phyloP scores from a whole-genome alignment of 2,888 invertebrate genomes.

The Caenorhabditis plicata region DNA sequence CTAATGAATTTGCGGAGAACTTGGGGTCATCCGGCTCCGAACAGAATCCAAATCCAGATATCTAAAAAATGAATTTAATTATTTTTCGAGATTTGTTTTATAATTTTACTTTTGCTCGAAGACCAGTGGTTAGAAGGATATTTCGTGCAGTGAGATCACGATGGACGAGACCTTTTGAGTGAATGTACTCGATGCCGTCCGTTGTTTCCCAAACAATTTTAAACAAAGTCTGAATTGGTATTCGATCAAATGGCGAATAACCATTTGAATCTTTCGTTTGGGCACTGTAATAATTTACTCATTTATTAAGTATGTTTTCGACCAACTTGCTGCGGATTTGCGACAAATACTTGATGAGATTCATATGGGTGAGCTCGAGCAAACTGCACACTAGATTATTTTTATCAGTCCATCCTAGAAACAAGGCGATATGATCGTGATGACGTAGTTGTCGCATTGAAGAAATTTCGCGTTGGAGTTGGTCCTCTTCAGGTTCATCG shows the following conservation, averaged over 20 bases:
- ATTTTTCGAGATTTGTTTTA: no score
- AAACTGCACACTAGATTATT: constrained; percentile 47
- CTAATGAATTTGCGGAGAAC: constrained; percentile 33
- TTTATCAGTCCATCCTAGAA: constrained; percentile 53
- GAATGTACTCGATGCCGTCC: constrained; percentile 52
- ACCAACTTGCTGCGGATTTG: constrained; percentile 49
- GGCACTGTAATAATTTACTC: constrained; percentile 15
- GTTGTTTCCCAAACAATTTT: constrained; percentile 46
- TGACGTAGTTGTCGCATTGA: constrained; percentile 48
- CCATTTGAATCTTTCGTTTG: constrained; percentile 11
- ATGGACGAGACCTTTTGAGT: constrained; percentile 44
- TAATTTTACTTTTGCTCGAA: constrained; percentile 46
- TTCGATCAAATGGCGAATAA: constrained; percentile 13
- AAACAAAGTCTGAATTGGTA: constrained; percentile 28
- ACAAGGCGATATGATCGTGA: constrained; percentile 49
- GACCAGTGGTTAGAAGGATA: constrained; percentile 47
- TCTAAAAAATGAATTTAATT: no score
- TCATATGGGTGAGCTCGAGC: constrained; percentile 53
- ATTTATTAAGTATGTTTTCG: not conserved
- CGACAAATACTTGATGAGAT: constrained; percentile 46
- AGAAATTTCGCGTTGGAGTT: constrained; percentile 47
- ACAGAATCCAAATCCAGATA: constrained; percentile 51
- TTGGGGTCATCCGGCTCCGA: constrained; percentile 42
- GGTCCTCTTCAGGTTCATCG: constrained; percentile 52
- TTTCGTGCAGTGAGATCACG: constrained; percentile 51